phyloP scores from a whole-genome alignment of 1,140 invertebrate genomes.

The Drosophila sp. region DNA sequence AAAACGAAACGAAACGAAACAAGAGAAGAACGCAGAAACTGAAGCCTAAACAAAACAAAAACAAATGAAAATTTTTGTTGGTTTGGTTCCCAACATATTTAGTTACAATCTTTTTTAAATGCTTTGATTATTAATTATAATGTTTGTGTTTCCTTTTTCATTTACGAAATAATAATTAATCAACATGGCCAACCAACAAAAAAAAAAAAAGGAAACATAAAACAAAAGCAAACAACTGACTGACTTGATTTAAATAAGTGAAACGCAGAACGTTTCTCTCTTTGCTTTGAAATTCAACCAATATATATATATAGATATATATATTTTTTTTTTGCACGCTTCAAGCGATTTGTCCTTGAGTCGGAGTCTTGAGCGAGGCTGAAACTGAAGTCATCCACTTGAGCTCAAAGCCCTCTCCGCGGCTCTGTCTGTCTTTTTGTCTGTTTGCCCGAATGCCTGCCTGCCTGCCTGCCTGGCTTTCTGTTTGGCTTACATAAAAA shows the following conservation, averaged over 20 bases:
- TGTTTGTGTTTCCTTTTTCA: conserved; percentile 26
- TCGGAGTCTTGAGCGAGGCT: conserved; percentile 46
- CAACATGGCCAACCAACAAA: conserved; percentile 26
- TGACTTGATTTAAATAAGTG: conserved; percentile 1
- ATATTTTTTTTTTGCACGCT: conserved; percentile 61
- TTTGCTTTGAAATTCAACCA: conserved; percentile 4
- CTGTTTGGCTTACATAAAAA: conserved; percentile 11
- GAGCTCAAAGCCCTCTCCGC: conserved; percentile 57
- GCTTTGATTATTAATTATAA: conserved; percentile 54
- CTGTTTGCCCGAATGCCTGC: conserved; percentile 21
- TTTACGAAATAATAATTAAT: conserved; percentile 64
- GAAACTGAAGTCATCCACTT: conserved; percentile 61
- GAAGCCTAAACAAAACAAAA: conserved; percentile 27
- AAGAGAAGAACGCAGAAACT: conserved; percentile 39
- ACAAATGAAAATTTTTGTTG: conserved; percentile 28
- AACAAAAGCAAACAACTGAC: conserved; percentile 30
- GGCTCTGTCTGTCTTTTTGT: conserved; percentile 1
- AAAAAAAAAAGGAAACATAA: conserved; percentile 22
- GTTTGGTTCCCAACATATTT: conserved; percentile 48
- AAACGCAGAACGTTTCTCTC: not conserved
- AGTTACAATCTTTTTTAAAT: conserved; percentile 58
- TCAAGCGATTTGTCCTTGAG: conserved; percentile 76
- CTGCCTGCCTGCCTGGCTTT: conserved; percentile 1
- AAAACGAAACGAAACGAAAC: conserved; percentile 23
- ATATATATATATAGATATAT: not conserved